Base-by-base conservation (phyloP, 2,797 vertebrate species). In the Babyrousa celebensis region DNA sequence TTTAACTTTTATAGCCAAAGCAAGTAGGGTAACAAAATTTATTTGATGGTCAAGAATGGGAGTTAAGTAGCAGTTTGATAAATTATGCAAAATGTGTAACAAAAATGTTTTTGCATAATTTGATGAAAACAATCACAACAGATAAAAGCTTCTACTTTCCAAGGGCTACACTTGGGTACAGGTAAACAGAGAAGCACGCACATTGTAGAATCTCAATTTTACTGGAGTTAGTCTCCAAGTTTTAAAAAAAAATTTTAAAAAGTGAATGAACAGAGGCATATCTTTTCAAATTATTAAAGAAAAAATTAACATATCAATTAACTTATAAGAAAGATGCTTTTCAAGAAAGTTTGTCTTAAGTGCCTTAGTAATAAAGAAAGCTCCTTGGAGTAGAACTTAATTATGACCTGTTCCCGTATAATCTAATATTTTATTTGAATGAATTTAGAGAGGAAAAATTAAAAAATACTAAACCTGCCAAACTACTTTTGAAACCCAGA, bases 281-380 rank as follows among this genome's bases (percentile, higher is more conserved):
- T 63, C 74, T 77, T 94, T 96, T 96, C 29, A 93, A 97, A 94
- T 91, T 91, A 89, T 52, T 60, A 91, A 16, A 65, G 56, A 58
- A 93, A 92, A 92, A 87, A 11, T 72, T 65, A 95, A 43, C 29
- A 70, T 32, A 89, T 87, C 40, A 96, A 91, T 89, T 58, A 95
- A 67, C 15, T 91, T 17, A 9, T 21, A 85, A 21, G 48, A 79
- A 29, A 80, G 71, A 1, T 91, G 6, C 9, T 87, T 82, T 93
- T 89, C 18, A 95, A 40, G 80, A 78, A 60, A 25, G 21, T 54
- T 94, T 89, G 77, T 40, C 54, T 62, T 52, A 86, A 94, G 85
- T 68, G 29, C 25, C 1, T 84, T 95, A 63, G 36, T 85, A 96
- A 96, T 63, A 96, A 96, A 97, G 32, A 86, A 17, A 71, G 96